Percentiles rank a stretch among this genome's conserved stretches.
Conservation (phyloP, 2,113 vertebrate species). For the Mungos mungo region DNA sequence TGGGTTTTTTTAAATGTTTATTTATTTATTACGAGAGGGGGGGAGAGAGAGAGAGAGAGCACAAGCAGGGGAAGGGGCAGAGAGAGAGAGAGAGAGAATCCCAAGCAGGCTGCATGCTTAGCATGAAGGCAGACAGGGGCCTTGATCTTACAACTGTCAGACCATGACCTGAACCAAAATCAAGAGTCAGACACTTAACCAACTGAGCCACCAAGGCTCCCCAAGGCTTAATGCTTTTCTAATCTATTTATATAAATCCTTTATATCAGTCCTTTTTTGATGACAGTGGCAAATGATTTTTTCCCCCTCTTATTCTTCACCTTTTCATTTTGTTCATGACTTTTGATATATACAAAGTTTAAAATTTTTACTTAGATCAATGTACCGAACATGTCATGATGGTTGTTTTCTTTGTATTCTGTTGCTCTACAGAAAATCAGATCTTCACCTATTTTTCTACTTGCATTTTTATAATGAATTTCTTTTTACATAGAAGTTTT, state of each 20-base stretch:
- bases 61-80: too few relatives aligned
- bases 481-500: not conserved
- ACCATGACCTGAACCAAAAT: too few relatives aligned
- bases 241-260: not conserved
- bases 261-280: not conserved
- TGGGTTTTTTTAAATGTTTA: too few relatives aligned
- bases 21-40: too few relatives aligned
- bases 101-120: too few relatives aligned
- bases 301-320: not conserved
- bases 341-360: not conserved
- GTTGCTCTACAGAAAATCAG: not conserved
- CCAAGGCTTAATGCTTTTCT: not conserved
- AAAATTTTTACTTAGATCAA: not conserved
- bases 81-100: too few relatives aligned
- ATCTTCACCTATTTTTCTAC: not conserved
- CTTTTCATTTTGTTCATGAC: conserved; percentile 40
- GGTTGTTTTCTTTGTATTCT: not conserved
- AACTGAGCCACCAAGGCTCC: too few relatives aligned
- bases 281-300: not conserved
- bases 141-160: too few relatives aligned
- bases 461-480: not conserved
- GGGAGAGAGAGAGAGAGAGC: too few relatives aligned
- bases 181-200: too few relatives aligned
- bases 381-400: not conserved
- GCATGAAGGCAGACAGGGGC: too few relatives aligned